These are phyloP conservation scores for Cryptus armator DNA, from an alignment of 2,888 invertebrate genomes.

Conservation along the genomic window DNA sequence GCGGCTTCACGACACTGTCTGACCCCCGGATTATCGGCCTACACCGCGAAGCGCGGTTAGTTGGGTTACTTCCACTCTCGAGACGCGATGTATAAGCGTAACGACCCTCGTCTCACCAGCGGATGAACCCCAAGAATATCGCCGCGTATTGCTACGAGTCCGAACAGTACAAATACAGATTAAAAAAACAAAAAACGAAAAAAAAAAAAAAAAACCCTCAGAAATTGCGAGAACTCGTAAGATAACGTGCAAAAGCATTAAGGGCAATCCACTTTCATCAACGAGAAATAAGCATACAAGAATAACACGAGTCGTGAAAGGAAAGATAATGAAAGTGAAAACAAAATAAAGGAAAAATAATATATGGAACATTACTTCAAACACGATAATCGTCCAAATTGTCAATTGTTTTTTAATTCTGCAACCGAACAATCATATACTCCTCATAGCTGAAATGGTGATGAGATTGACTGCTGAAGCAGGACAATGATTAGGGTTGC, in stretches of 20 bases:
- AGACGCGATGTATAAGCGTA: constrained; percentile 69
- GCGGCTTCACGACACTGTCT: constrained; percentile 84
- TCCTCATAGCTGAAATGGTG: not conserved
- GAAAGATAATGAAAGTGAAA: constrained; percentile 8
- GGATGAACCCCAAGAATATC: constrained; percentile 63
- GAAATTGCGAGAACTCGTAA: constrained; percentile 27
- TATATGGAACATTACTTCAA: constrained; percentile 41
- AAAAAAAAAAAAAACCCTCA: not conserved
- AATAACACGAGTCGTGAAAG: not conserved
- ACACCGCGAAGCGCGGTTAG: constrained; percentile 74
- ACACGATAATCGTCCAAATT: constrained; percentile 30
- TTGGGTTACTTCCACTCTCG: constrained; percentile 77
- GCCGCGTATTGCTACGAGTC: constrained; percentile 29
- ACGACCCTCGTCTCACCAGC: constrained; percentile 50
- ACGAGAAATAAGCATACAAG: constrained; percentile 21
- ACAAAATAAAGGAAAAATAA: constrained; percentile 16
- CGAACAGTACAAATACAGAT: not conserved
- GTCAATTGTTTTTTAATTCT: constrained; percentile 46
- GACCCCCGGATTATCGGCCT: constrained; percentile 84
- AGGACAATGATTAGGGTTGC: not conserved
- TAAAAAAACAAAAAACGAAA: not conserved
- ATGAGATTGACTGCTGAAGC: not conserved
- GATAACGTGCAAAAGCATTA: constrained; percentile 21
- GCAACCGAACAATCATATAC: not conserved
- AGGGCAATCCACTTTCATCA: constrained; percentile 59